Base-by-base conservation (phyloP, 2,113 vertebrate species). In the Psophia crepitans region DNA sequence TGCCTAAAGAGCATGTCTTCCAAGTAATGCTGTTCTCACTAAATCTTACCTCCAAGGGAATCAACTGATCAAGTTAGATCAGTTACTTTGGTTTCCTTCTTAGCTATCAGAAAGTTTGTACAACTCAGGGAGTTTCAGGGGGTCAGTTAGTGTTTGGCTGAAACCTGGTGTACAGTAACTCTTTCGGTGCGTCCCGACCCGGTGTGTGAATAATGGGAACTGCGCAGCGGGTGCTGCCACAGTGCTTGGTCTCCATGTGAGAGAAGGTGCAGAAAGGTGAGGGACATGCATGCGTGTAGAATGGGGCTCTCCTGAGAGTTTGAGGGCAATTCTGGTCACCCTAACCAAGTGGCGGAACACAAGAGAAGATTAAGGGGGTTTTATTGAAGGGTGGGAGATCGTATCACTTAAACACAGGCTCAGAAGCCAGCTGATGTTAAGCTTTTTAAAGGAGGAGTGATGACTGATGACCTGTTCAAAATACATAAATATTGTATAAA, bases 261-360 rank as follows among this genome's bases (percentile, higher is more conserved):
- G n/a, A n/a, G n/a, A n/a, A n/a, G n/a, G n/a, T n/a, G 22, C 9
- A 11, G 9, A 6, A 35, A 68, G 18, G n/a, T 68, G n/a, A 35
- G 51, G 26, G 4, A 33, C 3, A 51, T 13, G 3, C 3, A 26
- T 2, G 4, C 2, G 4, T 0, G 3, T 48, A 14, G 56, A 12
- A 9, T 39, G 28, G 48, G 18, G 4, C 53, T 8, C 19, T 61
- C 11, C 5, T 4, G 5, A 26, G 53, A 33, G 27, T 54, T 44
- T 32, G 23, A 37, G 63, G 17, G n/a, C 12, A 56, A 1, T 57
- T 43, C 35, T 37, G 27, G 11, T 66, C 30, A 28, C 22, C 39
- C 9, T 9, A 44, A 19, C 22, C 12, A 63, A 37, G 39, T 19
- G n/a, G 15, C 30, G 41, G 54, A 39, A 23, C 41, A 53, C 63